Percentiles rank a stretch among this genome's conserved stretches.
These are phyloP conservation scores for Sylvia atricapilla DNA, from an alignment of 2,113 vertebrate genomes.

Conservation along the genomic window DNA sequence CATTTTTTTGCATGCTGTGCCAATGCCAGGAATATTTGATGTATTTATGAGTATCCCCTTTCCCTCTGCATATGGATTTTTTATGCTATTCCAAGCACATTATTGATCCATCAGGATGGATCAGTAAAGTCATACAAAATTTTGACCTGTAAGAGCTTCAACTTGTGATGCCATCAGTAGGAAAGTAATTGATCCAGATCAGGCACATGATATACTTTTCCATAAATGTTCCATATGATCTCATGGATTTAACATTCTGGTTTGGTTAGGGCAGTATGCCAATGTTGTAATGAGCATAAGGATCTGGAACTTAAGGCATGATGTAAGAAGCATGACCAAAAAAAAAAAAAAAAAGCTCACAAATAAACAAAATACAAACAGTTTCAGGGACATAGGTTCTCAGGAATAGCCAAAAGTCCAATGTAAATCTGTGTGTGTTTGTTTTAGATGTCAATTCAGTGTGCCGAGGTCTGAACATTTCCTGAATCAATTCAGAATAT, in stretches of 20 bases:
- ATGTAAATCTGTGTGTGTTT: not conserved
- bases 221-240: not conserved
- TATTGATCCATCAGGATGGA: not conserved
- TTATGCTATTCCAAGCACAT: not conserved
- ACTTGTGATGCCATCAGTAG: not conserved
- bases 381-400: not conserved
- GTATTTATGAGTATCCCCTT: not conserved
- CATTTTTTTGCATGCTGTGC: not conserved
- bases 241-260: too few relatives aligned
- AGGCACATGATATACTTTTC: fast-evolving
- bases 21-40: not conserved
- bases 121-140: not conserved
- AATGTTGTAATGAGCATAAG: not conserved
- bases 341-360: too few relatives aligned
- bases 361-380: not conserved
- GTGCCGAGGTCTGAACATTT: not conserved
- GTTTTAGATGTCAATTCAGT: not conserved
- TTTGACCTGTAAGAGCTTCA: not conserved
- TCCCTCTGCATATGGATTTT: not conserved
- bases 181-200: not conserved
- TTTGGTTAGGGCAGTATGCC: not conserved
- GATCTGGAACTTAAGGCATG: not conserved
- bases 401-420: not conserved
- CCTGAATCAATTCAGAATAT: not conserved
- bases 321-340: not conserved